These are phyloP conservation scores for Xanthia icteritia DNA, from an alignment of 2,888 invertebrate species.

Conservation along the genomic window DNA sequence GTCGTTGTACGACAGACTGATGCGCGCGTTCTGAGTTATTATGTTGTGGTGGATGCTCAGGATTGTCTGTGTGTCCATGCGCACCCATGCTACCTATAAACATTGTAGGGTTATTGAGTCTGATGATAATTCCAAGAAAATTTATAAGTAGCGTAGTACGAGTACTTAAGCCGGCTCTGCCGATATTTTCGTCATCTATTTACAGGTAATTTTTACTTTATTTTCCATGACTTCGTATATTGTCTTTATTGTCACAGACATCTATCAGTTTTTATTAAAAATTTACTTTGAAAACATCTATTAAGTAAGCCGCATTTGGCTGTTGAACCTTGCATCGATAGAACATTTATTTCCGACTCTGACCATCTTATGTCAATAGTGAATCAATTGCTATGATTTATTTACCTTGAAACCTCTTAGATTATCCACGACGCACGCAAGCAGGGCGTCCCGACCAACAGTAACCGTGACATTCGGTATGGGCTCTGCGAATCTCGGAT, in stretches of 20 bases:
- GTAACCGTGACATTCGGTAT: slow-evolving; percentile 97
- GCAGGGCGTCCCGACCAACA: slow-evolving; percentile 95
- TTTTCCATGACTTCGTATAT: not conserved
- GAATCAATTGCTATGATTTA: slow-evolving; percentile 20
- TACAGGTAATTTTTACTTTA: not conserved
- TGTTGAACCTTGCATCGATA: slow-evolving; percentile 25
- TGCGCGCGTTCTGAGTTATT: slow-evolving; percentile 97
- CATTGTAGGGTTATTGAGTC: not conserved
- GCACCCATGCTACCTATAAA: slow-evolving; percentile 96
- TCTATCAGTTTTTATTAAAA: slow-evolving; percentile 1
- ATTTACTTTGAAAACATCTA: not conserved
- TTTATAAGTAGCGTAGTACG: not conserved
- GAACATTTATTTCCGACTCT: not conserved
- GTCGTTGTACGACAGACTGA: slow-evolving; percentile 96
- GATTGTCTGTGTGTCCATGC: slow-evolving; percentile 98
- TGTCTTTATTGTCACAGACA: not conserved
- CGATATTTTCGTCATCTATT: no score
- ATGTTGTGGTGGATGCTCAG: slow-evolving; percentile 97
- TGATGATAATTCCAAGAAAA: not conserved
- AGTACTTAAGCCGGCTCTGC: not conserved
- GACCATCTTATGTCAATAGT: slow-evolving; percentile 2
- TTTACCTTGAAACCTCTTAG: slow-evolving; percentile 95
- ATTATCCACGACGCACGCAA: slow-evolving; percentile 97
- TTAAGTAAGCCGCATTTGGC: slow-evolving; percentile 7
- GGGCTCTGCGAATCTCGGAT: slow-evolving; percentile 96